Evolutionary conservation across 2,113 vertebrate species (phyloP).

Genomic region (Malurus cyaneus): DNA sequence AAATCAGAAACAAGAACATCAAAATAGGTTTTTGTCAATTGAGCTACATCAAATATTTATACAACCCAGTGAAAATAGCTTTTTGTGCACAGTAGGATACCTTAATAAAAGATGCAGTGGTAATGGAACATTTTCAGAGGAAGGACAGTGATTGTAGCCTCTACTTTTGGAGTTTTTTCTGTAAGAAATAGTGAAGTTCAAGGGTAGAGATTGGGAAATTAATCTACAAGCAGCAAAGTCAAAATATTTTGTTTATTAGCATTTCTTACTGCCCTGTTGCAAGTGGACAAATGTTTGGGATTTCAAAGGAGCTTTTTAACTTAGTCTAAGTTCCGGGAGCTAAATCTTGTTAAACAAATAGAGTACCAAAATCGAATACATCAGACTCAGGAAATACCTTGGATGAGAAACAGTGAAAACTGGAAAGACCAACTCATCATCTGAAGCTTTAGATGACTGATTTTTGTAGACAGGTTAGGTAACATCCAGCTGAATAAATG

Average conservation of each 20-base stretch:
- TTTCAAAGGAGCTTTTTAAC: background rate
- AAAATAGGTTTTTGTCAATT: constrained; percentile 74
- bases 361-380: background rate
- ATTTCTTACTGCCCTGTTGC: constrained; percentile 8
- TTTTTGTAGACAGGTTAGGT: background rate
- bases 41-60: constrained; percentile 80
- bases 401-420: background rate
- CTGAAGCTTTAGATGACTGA: background rate
- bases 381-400: background rate
- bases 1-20: constrained; percentile 69
- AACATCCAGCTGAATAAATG: background rate
- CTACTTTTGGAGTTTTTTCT: background rate
- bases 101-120: constrained; percentile 78
- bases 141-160: constrained; percentile 63
- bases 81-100: constrained; percentile 72
- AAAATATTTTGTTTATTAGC: background rate
- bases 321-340: background rate
- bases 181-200: background rate
- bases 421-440: background rate
- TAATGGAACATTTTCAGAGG: constrained; percentile 67
- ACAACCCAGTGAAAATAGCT: constrained; percentile 58
- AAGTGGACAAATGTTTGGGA: constrained; percentile 46
- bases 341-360: background rate
- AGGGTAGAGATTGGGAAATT: background rate
- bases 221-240: background rate